Conservation (phyloP, 2,888 invertebrate genomes). For the Drosophila formosana region DNA sequence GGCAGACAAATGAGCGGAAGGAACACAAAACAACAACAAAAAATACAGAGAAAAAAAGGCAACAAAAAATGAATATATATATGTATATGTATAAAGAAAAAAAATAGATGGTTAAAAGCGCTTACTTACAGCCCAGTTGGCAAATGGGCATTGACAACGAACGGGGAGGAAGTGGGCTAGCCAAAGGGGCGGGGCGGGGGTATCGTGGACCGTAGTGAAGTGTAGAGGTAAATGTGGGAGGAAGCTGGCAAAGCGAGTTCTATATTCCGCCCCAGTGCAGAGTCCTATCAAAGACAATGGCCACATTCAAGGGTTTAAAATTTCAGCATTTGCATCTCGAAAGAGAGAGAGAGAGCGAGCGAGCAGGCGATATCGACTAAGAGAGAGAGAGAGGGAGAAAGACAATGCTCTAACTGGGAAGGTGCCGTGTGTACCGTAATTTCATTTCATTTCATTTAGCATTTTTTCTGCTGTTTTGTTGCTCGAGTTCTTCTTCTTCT, state of each 20-base stretch:
- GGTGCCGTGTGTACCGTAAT: conserved; percentile 58
- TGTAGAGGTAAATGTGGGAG: conserved; percentile 44
- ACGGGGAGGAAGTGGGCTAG: conserved; percentile 37
- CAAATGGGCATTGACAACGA: conserved; percentile 64
- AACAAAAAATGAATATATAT: conserved; percentile 33
- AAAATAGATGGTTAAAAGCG: conserved; percentile 59
- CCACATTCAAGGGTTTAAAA: conserved; percentile 82
- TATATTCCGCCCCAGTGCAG: conserved; percentile 10
- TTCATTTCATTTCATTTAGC: conserved; percentile 79
- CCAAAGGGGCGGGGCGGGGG: neutral
- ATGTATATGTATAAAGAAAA: conserved; percentile 14
- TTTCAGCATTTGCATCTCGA: conserved; percentile 77
- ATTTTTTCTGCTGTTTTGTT: conserved; percentile 47
- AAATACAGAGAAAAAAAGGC: conserved; percentile 22
- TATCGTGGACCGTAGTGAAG: conserved; percentile 9
- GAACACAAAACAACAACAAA: conserved; percentile 38
- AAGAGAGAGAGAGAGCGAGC: neutral
- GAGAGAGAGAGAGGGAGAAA: neutral
- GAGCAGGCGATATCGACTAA: neutral
- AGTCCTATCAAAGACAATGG: conserved; percentile 72
- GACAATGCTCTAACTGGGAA: neutral
- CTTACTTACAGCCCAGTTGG: conserved; percentile 80
- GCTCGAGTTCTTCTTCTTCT: conserved; percentile 24
- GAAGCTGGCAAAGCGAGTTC: conserved; percentile 10
- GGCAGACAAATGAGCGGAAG: conserved; percentile 66